Evolutionary conservation across 1,140 invertebrate species (phyloP).

Genomic region (Heliothis virescens): DNA sequence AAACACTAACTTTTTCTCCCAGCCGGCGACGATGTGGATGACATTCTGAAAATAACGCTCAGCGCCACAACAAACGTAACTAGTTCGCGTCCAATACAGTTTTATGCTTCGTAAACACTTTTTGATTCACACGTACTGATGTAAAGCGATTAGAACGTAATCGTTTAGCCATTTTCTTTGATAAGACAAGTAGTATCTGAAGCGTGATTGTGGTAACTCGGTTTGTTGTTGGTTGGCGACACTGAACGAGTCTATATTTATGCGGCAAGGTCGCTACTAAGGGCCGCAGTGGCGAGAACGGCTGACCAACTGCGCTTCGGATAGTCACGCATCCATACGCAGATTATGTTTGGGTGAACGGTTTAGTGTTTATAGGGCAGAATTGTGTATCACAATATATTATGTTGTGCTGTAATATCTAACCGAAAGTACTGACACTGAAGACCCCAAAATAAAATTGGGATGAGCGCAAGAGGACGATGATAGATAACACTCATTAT

Average conservation of each 20-base stretch:
- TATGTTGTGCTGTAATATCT: background rate
- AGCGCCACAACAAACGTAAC: conserved; percentile 58
- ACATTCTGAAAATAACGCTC: conserved; percentile 76
- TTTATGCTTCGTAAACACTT: conserved; percentile 75
- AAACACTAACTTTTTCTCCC: conserved; percentile 77
- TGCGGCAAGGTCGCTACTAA: conserved; percentile 73
- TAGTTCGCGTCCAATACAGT: conserved; percentile 71
- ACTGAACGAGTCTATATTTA: conserved; percentile 75
- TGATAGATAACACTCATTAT: too few relatives aligned
- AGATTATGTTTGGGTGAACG: background rate
- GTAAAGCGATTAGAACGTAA: conserved; percentile 76
- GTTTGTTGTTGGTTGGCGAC: conserved; percentile 78
- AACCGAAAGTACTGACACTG: too few relatives aligned
- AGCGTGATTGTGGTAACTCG: conserved; percentile 70
- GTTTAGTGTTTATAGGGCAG: background rate
- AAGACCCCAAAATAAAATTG: too few relatives aligned
- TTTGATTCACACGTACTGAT: conserved; percentile 66
- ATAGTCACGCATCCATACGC: conserved; percentile 44
- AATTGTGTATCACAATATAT: background rate
- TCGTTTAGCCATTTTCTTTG: conserved; percentile 82
- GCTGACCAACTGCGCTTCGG: conserved; percentile 68
- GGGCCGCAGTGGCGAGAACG: conserved; percentile 63
- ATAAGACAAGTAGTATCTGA: conserved; percentile 74
- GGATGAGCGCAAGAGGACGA: too few relatives aligned
- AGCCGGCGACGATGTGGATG: conserved; percentile 69